These are phyloP conservation scores for Apogon hyalosoma DNA, from an alignment of 2,797 vertebrate species.

Conservation along the genomic window DNA sequence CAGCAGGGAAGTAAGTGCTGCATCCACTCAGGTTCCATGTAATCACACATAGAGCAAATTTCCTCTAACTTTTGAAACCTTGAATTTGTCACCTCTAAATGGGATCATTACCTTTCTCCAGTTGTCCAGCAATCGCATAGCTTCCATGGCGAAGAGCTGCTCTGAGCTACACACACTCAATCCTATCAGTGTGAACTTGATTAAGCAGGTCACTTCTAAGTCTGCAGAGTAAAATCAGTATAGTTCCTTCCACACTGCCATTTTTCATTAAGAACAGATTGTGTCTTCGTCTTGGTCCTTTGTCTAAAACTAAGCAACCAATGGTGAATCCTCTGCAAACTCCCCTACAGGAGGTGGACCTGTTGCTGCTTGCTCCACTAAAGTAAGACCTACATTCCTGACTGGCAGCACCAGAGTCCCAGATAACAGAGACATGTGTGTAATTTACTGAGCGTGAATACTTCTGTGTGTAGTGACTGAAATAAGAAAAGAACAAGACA, in stretches of 20 bases:
- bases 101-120: constrained; percentile 72
- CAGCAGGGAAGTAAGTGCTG: not conserved
- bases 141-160: constrained; percentile 61
- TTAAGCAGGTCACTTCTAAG: constrained; percentile 11
- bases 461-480: constrained; percentile 40
- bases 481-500: constrained; percentile 15
- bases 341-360: constrained; percentile 66
- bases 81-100: not conserved
- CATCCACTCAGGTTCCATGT: not conserved
- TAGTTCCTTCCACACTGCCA: not conserved
- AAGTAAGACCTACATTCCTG: constrained; percentile 81
- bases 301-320: constrained; percentile 25
- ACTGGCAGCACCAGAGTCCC: constrained; percentile 63
- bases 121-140: constrained; percentile 65
- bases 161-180: constrained; percentile 15
- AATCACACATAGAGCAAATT: not conserved
- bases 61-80: not conserved
- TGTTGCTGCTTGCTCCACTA: constrained; percentile 81
- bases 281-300: constrained; percentile 53
- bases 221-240: not conserved
- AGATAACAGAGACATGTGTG: constrained; percentile 62
- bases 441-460: constrained; percentile 32
- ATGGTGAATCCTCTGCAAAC: constrained; percentile 38
- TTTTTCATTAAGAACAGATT: constrained; percentile 13
- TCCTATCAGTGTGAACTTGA: constrained; percentile 25